A percentile compares a stretch with the other conserved stretches of the same genome.
Evolutionary conservation across 2,888 invertebrate genomes (phyloP).

Genomic region (Platycheirus rosarum): DNA sequence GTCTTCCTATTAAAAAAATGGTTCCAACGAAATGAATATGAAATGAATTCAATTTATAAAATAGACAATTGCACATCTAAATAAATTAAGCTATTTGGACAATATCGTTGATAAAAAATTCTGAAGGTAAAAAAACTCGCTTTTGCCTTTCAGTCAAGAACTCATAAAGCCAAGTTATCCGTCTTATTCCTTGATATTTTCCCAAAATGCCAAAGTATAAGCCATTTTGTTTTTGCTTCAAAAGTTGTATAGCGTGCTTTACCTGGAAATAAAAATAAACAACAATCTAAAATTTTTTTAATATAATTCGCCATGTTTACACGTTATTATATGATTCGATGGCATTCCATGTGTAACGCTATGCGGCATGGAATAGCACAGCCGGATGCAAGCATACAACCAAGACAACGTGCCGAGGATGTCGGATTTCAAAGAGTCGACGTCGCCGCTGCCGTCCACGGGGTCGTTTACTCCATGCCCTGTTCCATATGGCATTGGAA

Average conservation of each 20-base stretch:
- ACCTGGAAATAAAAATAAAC: constrained; percentile 27
- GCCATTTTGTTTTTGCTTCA: constrained; percentile 14
- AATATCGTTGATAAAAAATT: too few relatives aligned
- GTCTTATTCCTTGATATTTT: constrained; percentile 7
- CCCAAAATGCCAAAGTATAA: constrained; percentile 40
- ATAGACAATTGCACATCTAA: too few relatives aligned
- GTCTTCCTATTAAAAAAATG: too few relatives aligned
- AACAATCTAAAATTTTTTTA: constrained; percentile 69
- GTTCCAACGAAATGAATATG: too few relatives aligned
- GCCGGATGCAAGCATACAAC: constrained; percentile 53
- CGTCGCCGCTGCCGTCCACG: constrained; percentile 4
- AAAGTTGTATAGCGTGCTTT: background rate
- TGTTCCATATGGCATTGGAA: constrained; percentile 1
- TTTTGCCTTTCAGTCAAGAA: constrained; percentile 28
- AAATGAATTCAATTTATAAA: too few relatives aligned
- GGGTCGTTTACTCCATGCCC: background rate
- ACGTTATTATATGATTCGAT: constrained; percentile 68
- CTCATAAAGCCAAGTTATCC: constrained; percentile 31
- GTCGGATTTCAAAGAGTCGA: constrained; percentile 58
- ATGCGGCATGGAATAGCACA: constrained; percentile 41
- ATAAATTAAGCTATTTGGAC: too few relatives aligned
- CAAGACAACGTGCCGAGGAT: constrained; percentile 31
- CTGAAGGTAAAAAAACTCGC: constrained; percentile 3
- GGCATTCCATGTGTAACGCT: constrained; percentile 60
- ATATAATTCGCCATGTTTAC: constrained; percentile 70